Evolutionary conservation across 1,140 invertebrate species (phyloP), one percentile per base, ranked within the genome.

Genomic region (Manduca sexta): DNA sequence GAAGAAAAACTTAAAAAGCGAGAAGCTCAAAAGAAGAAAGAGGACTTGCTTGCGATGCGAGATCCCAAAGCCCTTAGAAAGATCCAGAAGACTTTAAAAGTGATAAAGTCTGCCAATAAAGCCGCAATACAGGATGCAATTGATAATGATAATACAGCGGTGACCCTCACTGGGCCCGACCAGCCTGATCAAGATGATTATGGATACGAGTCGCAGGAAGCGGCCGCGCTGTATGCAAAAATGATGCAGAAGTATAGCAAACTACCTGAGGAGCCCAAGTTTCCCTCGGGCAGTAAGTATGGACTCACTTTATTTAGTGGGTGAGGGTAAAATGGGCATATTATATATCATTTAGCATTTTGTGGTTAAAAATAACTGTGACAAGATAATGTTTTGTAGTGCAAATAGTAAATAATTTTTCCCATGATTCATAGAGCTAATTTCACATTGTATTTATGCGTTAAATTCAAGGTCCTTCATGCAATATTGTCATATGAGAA

Each of bases 131-230:
- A 91, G 43, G 94, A 96, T 89, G 93, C 94, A 10, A 86, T 93
- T 45, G 92, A 95, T 69, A 89, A 89, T 71, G 88, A 92, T 21
- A 91, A 93, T 59, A 94, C 93, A 42, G 91, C 92, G 34, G 88
- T 94, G 21, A 94, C 93, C 0, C 83, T 91, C 21, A 89, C 89
- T 62, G 91, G 91, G 13, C 90, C 90, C 3, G 89, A 89, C n/a
- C 93, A 95, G 64, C 93, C 93, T 0, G 94, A 96, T 68, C 93
- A 95, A 75, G 95, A 97, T 88, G 95, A 97, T 71, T 97, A 96
- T 74, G 86, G 95, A 3, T 97, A 95, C 71, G 93, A 93, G 11
- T 96, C 94, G 0, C 92, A 92, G 61, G 92, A 92, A 73, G 93
- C 94, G 0, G 90, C 92, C 44, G 91, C 91, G 18, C 89, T 93